Evolutionary conservation across 64 coral and sea anemone genomes (phyloP).

Genomic region (Stichodactyla mertensii): DNA sequence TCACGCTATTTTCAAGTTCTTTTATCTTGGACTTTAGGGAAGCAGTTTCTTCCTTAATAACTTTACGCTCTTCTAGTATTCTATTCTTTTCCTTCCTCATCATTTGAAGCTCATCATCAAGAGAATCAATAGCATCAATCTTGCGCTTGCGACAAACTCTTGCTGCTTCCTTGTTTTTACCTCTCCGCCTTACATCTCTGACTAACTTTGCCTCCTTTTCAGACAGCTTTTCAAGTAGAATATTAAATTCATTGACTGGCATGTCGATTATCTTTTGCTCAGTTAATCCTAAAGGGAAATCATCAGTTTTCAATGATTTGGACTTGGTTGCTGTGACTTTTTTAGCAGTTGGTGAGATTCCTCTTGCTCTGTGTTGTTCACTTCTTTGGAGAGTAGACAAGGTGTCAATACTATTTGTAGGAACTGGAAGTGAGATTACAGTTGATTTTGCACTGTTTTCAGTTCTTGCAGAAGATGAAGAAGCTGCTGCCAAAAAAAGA

Average conservation of each 20-base stretch:
- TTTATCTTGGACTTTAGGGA: constrained; percentile 54
- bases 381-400: background rate
- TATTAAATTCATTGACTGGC: constrained; percentile 79
- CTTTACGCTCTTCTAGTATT: constrained; percentile 61
- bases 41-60: constrained; percentile 60
- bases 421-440: background rate
- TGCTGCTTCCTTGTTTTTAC: constrained; percentile 97
- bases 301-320: background rate
- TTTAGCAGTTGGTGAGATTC: background rate
- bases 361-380: background rate
- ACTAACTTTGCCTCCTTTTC: constrained; percentile 61
- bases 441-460: background rate
- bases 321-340: constrained; percentile 23
- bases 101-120: constrained; percentile 56
- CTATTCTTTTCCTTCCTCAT: constrained; percentile 60
- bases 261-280: constrained; percentile 86
- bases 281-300: constrained; percentile 19
- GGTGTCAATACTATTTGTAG: background rate
- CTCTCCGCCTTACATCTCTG: constrained; percentile 80
- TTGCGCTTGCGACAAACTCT: constrained; percentile 92
- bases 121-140: constrained; percentile 60
- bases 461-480: background rate
- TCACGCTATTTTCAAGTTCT: constrained; percentile 57
- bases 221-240: constrained; percentile 50
- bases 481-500: background rate